phyloP scores from a whole-genome alignment of 1,140 invertebrate genomes.

The Drosophila pectinifera region DNA sequence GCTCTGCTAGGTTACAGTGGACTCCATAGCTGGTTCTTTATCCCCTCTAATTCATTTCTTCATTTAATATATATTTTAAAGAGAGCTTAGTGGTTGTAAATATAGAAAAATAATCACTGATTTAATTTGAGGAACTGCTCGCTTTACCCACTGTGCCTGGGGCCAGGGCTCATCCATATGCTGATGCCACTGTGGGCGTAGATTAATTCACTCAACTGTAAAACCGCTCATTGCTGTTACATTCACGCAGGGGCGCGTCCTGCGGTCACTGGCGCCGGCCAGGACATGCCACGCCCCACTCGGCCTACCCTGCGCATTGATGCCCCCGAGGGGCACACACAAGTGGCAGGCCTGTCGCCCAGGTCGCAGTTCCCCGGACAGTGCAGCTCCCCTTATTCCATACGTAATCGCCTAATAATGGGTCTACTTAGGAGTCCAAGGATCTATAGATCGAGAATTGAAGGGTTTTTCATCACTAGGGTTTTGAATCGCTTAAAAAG shows the following conservation, averaged over 20 bases:
- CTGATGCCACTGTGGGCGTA: slow-evolving; percentile 29
- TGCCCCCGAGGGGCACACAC: slow-evolving; percentile 15
- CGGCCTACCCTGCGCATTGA: slow-evolving; percentile 30
- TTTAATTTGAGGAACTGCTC: too few species aligned
- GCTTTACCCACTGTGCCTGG: background rate
- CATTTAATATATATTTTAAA: too few species aligned
- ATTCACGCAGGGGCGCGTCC: slow-evolving; percentile 70
- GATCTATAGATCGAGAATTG: too few species aligned
- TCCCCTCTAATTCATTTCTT: too few species aligned
- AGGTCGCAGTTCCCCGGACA: too few species aligned
- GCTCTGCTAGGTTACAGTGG: too few species aligned
- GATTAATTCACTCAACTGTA: slow-evolving; percentile 74
- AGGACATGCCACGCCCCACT: slow-evolving; percentile 35
- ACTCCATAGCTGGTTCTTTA: too few species aligned
- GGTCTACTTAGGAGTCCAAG: too few species aligned
- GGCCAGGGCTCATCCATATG: slow-evolving; percentile 33
- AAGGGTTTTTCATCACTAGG: too few species aligned
- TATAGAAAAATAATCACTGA: too few species aligned
- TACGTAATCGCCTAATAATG: background rate
- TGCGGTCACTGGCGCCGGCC: slow-evolving; percentile 54
- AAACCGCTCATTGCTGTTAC: slow-evolving; percentile 75
- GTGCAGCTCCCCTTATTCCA: background rate
- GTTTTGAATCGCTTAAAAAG: too few species aligned
- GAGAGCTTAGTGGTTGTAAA: too few species aligned
- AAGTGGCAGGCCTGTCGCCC: background rate